Evolutionary conservation across 2,888 invertebrate genomes (phyloP), one percentile per base, ranked within the genome.

Genomic region (Trypoxylon attenuatum): DNA sequence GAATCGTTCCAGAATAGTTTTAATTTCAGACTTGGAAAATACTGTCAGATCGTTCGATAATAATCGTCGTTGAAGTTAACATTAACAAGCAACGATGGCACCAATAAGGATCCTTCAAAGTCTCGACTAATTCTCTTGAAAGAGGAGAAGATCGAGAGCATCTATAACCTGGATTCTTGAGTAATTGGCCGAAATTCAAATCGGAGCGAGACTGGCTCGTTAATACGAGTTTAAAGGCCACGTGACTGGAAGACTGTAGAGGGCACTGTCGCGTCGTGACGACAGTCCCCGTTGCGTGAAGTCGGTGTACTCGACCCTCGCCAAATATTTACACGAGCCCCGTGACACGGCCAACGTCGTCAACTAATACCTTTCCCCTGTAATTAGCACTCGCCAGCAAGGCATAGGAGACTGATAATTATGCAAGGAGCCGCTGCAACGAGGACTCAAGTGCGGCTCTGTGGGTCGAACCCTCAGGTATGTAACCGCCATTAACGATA

Each of bases 301-400:
- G 33, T 33, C n/a, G 8, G 10, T 13, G 3, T 23, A 42, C 38
- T 46, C 56, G 66, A 54, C 66, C 68, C 66, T 50, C 43, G 71
- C 56, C 76, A 76, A 76, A 76, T 73, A 76, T 76, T 76, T 75
- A 62, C 69, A 45, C 56, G 60, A 71, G 54, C 69, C 66, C 68
- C 66, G 64, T 62, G 61, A 72, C 60, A 59, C 65, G 58, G 46
- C 66, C 43, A 60, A 65, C 70, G 63, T 71, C 68, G 69, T 60
- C 51, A 76, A 71, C 76, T 76, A 73, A 68, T 76, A 76, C 73
- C 66, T 73, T 76, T 61, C n/a, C 54, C 58, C 67, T 76, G 71
- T 76, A 76, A 76, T 76, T 76, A 76, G 76, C 76, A 47, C 65
- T 57, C 67, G 55, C 59, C 50, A n/a, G n/a, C n/a, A n/a, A n/a